These are phyloP conservation scores for Orthosia incerta DNA, from an alignment of 2,888 invertebrate genomes.

Conservation along the genomic window DNA sequence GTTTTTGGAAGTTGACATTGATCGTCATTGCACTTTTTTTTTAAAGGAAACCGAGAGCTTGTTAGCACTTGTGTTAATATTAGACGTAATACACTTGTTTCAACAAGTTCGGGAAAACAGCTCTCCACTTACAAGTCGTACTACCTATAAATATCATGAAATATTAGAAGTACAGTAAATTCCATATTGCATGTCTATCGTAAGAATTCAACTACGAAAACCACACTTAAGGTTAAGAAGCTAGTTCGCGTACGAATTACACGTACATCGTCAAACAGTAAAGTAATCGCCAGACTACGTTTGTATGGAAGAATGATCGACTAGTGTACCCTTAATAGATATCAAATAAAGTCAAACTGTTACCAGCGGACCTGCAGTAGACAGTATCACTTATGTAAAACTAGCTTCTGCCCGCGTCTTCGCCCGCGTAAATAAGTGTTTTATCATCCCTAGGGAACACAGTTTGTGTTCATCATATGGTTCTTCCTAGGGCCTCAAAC, in stretches of 20 bases:
- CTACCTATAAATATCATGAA: background rate
- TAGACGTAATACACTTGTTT: constrained; percentile 22
- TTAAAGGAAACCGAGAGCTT: background rate
- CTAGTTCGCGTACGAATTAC: too few relatives aligned
- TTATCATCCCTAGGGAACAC: too few relatives aligned
- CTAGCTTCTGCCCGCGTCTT: too few relatives aligned
- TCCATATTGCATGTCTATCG: background rate
- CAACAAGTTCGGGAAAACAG: constrained; percentile 6
- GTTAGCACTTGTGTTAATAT: constrained; percentile 28
- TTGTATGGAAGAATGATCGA: too few relatives aligned
- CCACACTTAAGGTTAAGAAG: too few relatives aligned
- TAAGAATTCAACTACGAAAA: background rate
- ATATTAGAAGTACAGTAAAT: background rate
- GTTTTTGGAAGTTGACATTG: constrained; percentile 14
- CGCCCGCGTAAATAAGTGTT: too few relatives aligned
- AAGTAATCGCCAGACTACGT: too few relatives aligned
- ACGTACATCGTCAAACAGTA: too few relatives aligned
- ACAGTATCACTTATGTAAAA: too few relatives aligned
- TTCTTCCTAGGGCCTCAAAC: too few relatives aligned
- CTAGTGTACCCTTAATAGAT: background rate
- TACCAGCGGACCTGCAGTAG: background rate
- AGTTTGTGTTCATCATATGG: too few relatives aligned
- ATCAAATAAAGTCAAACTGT: background rate
- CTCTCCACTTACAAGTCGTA: background rate
- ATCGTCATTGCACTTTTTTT: background rate